Conservation (phyloP, 2,113 vertebrate genomes). For the Axis porcinus region DNA sequence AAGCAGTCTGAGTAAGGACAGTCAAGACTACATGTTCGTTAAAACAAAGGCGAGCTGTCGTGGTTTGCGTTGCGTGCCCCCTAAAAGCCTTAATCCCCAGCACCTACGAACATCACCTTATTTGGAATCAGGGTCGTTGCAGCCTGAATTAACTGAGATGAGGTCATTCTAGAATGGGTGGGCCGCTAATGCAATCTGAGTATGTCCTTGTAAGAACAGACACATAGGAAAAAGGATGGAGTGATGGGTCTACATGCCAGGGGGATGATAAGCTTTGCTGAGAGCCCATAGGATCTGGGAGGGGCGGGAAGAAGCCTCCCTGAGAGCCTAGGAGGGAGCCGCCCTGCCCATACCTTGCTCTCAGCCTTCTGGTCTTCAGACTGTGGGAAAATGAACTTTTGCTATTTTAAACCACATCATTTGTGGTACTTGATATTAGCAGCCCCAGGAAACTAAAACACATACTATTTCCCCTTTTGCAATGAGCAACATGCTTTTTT, state of each 20-base stretch:
- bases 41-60: neutral
- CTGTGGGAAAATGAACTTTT: neutral
- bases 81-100: neutral
- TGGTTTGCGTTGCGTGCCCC: fast-evolving
- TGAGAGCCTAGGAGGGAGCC: neutral
- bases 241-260: neutral
- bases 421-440: neutral
- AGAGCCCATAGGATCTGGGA: neutral
- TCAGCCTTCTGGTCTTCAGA: neutral
- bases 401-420: neutral
- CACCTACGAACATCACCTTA: neutral
- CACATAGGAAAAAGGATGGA: neutral
- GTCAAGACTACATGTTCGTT: neutral
- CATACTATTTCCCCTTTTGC: neutral
- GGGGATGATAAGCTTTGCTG: neutral
- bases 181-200: neutral
- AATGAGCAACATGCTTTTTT: neutral
- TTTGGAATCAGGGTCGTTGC: neutral
- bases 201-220: neutral
- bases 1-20: neutral
- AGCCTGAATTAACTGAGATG: neutral
- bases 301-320: neutral
- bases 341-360: too few species aligned
- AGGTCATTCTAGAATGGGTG: neutral
- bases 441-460: neutral